phyloP scores from a whole-genome alignment of 2,888 invertebrate species.

The Polymixis lichenea region DNA sequence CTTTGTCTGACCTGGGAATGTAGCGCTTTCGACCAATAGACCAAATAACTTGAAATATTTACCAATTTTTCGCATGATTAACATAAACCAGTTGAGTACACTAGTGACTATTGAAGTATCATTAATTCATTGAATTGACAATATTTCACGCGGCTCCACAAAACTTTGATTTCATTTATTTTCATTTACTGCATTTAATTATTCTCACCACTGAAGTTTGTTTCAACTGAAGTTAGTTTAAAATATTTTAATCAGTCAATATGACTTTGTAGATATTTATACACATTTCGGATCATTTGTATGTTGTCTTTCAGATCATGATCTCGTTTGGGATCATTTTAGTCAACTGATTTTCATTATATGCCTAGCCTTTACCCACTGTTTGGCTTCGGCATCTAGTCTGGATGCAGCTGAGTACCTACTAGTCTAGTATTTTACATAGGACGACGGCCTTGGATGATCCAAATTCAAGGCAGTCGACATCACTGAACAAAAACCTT shows the following conservation, averaged over 20 bases:
- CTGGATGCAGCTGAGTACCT: too few species aligned
- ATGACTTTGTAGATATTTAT: not conserved
- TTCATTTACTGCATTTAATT: slow-evolving; percentile 70
- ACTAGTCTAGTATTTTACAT: too few species aligned
- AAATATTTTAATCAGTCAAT: not conserved
- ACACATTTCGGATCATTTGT: not conserved
- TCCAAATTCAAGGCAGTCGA: too few species aligned
- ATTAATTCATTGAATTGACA: slow-evolving; percentile 33
- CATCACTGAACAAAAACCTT: not conserved
- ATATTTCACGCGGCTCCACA: slow-evolving; percentile 63
- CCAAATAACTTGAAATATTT: not conserved
- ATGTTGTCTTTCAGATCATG: not conserved
- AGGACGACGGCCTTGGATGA: too few species aligned
- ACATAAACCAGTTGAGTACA: slow-evolving; percentile 1
- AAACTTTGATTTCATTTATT: slow-evolving; percentile 73
- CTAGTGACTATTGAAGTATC: slow-evolving; percentile 40
- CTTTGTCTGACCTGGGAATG: too few species aligned
- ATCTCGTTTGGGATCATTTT: not conserved
- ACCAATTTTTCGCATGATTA: slow-evolving; percentile 15
- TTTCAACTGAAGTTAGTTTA: slow-evolving; percentile 59
- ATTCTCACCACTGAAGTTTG: slow-evolving; percentile 64
- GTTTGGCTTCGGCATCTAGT: too few species aligned
- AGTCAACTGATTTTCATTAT: too few species aligned
- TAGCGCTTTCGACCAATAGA: not conserved
- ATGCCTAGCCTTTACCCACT: too few species aligned